A percentile compares a stretch with the other conserved stretches of the same genome.
These are phyloP conservation scores for Macrosiphum euphorbiae DNA, from an alignment of 2,888 invertebrate genomes.

Conservation along the genomic window DNA sequence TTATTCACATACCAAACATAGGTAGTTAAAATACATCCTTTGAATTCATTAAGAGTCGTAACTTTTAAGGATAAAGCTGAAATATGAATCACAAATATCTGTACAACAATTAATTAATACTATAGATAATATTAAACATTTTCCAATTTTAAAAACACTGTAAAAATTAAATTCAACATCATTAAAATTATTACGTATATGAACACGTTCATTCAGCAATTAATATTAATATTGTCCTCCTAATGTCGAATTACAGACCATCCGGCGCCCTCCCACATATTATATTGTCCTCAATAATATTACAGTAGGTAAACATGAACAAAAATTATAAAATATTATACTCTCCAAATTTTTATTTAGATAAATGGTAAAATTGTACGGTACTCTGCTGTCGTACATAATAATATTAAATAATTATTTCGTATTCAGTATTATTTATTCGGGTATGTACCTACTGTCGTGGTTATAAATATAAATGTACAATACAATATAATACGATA, in stretches of 20 bases:
- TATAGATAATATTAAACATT: neutral
- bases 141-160: neutral
- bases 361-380: neutral
- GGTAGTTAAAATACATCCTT: neutral
- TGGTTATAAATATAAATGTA: slow-evolving; percentile 5
- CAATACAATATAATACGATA: slow-evolving; percentile 5
- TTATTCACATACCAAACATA: neutral
- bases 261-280: neutral
- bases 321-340: neutral
- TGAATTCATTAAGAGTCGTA: neutral
- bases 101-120: neutral
- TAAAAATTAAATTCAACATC: neutral
- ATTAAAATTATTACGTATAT: neutral
- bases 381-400: neutral
- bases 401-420: neutral
- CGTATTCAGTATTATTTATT: neutral
- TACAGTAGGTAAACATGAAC: neutral
- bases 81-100: neutral
- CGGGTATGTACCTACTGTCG: neutral
- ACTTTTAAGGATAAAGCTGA: neutral
- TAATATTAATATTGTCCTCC: neutral
- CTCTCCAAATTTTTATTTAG: neutral
- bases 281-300: neutral
- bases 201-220: neutral
- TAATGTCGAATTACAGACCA: neutral